These are phyloP conservation scores for Struthio camelus DNA, from an alignment of 2,113 vertebrate species.

Conservation along the genomic window DNA sequence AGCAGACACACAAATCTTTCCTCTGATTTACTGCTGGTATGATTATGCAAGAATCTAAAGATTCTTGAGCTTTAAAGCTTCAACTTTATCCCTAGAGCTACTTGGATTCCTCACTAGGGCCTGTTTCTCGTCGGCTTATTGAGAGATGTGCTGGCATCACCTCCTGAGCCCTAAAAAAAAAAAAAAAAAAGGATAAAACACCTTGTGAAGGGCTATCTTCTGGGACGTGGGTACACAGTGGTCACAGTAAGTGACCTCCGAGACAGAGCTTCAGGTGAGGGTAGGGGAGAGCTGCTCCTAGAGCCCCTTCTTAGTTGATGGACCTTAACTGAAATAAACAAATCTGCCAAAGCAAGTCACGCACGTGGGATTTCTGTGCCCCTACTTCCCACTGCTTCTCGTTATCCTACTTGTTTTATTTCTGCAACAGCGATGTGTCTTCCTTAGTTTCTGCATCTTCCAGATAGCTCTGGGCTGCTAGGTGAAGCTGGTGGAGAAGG, in stretches of 20 bases:
- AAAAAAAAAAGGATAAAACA: not conserved
- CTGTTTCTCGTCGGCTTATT: not conserved
- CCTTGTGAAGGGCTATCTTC: not conserved
- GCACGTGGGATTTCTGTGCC: too few species aligned
- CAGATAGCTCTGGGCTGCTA: not conserved
- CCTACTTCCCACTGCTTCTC: not conserved
- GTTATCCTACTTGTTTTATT: not conserved
- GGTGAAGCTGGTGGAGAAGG: not conserved
- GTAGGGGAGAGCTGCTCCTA: not conserved
- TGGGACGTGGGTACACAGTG: not conserved
- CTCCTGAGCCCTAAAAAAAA: not conserved
- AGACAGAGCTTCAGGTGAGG: not conserved
- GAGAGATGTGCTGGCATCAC: not conserved
- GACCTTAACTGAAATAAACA: not conserved
- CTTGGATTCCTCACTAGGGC: not conserved
- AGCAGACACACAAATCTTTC: not conserved
- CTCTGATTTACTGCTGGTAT: not conserved
- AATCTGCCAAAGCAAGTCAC: too few species aligned
- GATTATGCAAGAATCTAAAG: not conserved
- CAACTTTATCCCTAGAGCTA: not conserved
- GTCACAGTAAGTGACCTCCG: not conserved
- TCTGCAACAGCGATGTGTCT: not conserved
- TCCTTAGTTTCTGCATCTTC: not conserved
- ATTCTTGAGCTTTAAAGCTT: not conserved
- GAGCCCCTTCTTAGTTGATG: not conserved